phyloP scores from a whole-genome alignment of 2,888 invertebrate genomes.

The Drosophila atripex region DNA sequence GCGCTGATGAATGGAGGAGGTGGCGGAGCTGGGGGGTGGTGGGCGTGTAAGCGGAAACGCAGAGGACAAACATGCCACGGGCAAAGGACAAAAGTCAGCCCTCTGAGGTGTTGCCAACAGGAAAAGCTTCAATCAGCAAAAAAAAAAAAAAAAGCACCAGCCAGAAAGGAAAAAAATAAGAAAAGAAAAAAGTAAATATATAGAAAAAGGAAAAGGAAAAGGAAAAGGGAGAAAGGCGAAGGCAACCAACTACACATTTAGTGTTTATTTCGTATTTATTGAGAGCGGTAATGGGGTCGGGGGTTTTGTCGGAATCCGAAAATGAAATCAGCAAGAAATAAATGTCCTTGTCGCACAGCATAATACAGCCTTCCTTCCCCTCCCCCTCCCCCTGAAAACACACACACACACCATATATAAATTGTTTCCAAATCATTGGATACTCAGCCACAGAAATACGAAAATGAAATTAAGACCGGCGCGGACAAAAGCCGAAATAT shows the following conservation, averaged over 20 bases:
- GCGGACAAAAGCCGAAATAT: constrained; percentile 8
- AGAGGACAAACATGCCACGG: constrained; percentile 72
- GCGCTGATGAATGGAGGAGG: constrained; percentile 34
- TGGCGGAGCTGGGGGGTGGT: constrained; percentile 17
- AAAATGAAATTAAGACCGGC: constrained; percentile 73
- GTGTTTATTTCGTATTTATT: constrained; percentile 79
- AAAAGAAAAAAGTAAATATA: constrained; percentile 5
- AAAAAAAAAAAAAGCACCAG: constrained; percentile 32
- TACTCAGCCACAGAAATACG: constrained; percentile 71
- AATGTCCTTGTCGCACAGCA: constrained; percentile 71
- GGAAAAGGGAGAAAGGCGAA: constrained; percentile 6
- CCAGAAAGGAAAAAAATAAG: background rate
- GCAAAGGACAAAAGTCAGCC: constrained; percentile 72
- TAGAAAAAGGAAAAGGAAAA: constrained; percentile 2
- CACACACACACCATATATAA: constrained; percentile 58
- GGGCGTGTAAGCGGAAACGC: constrained; percentile 28
- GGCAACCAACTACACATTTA: constrained; percentile 69
- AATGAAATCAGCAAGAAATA: constrained; percentile 78
- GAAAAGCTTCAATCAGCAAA: constrained; percentile 75
- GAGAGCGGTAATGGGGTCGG: constrained; percentile 46
- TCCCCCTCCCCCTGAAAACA: constrained; percentile 5
- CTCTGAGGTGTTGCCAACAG: constrained; percentile 76
- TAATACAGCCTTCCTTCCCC: constrained; percentile 41
- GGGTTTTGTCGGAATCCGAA: constrained; percentile 27
- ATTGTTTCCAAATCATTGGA: constrained; percentile 78